phyloP scores from a whole-genome alignment of 2,113 vertebrate genomes.

The Tichodroma muraria region DNA sequence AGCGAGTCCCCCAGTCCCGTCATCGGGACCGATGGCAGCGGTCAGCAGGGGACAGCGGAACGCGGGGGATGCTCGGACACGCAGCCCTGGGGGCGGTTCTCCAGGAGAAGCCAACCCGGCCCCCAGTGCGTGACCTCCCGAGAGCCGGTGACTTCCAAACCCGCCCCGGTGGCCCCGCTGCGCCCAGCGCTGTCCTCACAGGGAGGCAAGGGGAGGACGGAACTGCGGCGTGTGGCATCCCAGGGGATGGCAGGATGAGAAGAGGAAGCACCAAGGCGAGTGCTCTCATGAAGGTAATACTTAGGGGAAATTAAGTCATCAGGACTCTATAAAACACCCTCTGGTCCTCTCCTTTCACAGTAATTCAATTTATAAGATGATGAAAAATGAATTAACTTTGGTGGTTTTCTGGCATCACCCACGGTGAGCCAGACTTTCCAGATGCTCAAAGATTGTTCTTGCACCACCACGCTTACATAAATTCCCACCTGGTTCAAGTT shows the following conservation, averaged over 20 bases:
- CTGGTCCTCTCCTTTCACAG: not conserved
- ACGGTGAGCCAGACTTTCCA: not conserved
- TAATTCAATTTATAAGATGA: not conserved
- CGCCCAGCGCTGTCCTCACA: rapidly evolving
- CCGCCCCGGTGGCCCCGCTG: rapidly evolving
- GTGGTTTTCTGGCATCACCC: conserved; percentile 5
- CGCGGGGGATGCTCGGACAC: rapidly evolving
- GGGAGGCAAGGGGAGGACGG: not conserved
- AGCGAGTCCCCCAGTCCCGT: not conserved
- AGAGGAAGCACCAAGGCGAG: not conserved
- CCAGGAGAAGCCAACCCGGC: not conserved
- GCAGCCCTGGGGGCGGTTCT: rapidly evolving
- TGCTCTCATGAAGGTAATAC: rapidly evolving
- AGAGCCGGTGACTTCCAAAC: not conserved
- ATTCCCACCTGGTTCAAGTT: conserved; percentile 11
- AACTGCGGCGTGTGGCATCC: rapidly evolving
- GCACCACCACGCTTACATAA: not conserved
- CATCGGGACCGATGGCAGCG: too few relatives aligned
- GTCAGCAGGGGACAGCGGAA: not conserved
- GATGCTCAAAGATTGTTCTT: not conserved
- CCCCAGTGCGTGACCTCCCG: not conserved
- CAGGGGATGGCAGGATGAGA: not conserved
- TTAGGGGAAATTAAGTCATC: not conserved
- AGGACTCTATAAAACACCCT: not conserved
- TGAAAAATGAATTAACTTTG: conserved; percentile 6